Conservation (phyloP, 2,888 invertebrate genomes). For the Dioctria linearis region DNA sequence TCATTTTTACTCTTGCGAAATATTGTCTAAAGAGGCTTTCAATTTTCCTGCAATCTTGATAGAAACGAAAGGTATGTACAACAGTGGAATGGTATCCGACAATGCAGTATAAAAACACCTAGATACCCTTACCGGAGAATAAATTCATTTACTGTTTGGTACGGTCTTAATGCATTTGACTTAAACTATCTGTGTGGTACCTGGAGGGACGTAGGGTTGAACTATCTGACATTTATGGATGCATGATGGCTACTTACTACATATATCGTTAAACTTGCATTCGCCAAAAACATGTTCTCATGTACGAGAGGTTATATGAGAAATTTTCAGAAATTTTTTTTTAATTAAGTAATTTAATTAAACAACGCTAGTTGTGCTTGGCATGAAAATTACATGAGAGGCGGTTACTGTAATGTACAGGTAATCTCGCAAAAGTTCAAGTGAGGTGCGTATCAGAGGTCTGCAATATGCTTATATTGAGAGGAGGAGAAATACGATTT, state of each 20-base stretch:
- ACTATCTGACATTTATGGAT: constrained; percentile 37
- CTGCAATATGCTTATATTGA: too few species aligned
- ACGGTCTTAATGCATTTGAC: neutral
- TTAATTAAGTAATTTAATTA: too few species aligned
- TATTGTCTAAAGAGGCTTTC: constrained; percentile 43
- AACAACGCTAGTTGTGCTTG: too few species aligned
- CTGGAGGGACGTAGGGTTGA: constrained; percentile 28
- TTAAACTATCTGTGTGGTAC: neutral
- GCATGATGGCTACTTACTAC: neutral
- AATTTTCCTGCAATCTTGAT: constrained; percentile 45
- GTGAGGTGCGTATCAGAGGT: too few species aligned
- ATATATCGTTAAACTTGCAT: too few species aligned
- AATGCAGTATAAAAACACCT: neutral
- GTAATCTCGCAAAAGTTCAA: too few species aligned
- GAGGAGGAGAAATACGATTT: too few species aligned
- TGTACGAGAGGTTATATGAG: too few species aligned
- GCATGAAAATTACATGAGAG: too few species aligned
- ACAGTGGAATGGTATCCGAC: neutral
- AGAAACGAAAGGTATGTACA: neutral
- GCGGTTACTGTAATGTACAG: too few species aligned
- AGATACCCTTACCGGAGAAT: neutral
- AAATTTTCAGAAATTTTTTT: too few species aligned
- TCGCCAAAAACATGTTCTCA: too few species aligned
- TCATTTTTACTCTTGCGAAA: constrained; percentile 33
- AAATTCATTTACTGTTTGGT: constrained; percentile 7